phyloP scores from a whole-genome alignment of 2,797 vertebrate species.

The Lacerta viridis region DNA sequence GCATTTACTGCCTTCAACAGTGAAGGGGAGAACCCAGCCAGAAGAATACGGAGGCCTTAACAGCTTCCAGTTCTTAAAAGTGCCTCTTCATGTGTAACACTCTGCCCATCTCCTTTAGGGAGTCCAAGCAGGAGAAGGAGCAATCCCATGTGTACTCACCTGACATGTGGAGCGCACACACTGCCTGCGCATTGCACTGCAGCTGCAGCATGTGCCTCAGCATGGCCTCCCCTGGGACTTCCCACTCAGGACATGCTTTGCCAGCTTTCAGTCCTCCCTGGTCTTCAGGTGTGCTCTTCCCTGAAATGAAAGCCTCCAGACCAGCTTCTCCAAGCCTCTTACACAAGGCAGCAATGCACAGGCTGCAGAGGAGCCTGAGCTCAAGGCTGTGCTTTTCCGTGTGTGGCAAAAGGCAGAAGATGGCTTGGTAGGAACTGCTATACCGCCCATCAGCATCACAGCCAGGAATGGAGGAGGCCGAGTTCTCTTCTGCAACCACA shows the following conservation, averaged over 20 bases:
- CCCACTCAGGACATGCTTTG: conserved; percentile 72
- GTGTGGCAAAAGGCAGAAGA: conserved; percentile 90
- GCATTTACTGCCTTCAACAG: no score
- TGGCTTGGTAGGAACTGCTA: conserved; percentile 84
- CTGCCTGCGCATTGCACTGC: conserved; percentile 92
- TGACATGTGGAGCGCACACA: conserved; percentile 83
- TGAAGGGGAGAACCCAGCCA: no score
- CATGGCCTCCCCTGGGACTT: conserved; percentile 85
- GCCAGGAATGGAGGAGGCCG: conserved; percentile 57
- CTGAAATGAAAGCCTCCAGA: conserved; percentile 63
- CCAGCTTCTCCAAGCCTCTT: conserved; percentile 75
- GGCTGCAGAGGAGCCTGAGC: conserved; percentile 85
- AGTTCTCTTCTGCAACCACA: neutral
- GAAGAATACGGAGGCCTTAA: conserved; percentile 19
- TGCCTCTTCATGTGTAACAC: no score
- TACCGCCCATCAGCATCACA: conserved; percentile 70
- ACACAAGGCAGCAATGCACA: conserved; percentile 86
- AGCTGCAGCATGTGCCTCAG: conserved; percentile 93
- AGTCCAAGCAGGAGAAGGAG: neutral
- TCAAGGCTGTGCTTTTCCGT: conserved; percentile 80
- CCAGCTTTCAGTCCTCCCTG: neutral
- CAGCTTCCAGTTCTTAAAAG: neutral
- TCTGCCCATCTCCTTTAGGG: neutral
- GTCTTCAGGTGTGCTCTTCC: neutral
- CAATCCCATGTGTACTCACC: conserved; percentile 76